Conservation (phyloP, 2,113 vertebrate species). For the Lophotis ruficrista region DNA sequence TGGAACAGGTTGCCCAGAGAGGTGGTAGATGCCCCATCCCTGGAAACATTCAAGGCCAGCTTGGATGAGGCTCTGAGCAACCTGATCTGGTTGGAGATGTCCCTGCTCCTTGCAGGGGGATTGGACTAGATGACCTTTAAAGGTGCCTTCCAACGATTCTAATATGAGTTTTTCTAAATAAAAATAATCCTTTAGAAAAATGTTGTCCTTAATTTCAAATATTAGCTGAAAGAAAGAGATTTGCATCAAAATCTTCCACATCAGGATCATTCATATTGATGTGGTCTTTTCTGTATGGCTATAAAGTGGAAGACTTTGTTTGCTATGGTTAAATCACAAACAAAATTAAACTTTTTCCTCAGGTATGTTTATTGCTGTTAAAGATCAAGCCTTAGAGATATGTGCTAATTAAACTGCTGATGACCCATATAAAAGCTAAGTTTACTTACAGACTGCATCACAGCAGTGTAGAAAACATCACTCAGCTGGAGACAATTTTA, state of each 20-base stretch:
- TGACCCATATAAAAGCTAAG: neutral
- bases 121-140: too few species aligned
- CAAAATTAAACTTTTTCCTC: neutral
- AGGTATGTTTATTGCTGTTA: neutral
- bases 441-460: conserved; percentile 39
- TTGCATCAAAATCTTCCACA: conserved; percentile 5
- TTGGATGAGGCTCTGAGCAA: too few species aligned
- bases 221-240: neutral
- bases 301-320: conserved; percentile 46
- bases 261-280: conserved; percentile 2
- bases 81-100: too few species aligned
- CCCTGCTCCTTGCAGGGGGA: too few species aligned
- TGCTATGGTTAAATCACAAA: neutral
- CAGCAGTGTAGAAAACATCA: conserved; percentile 49
- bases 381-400: neutral
- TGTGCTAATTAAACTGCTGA: conserved; percentile 25
- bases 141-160: too few species aligned
- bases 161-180: conserved; percentile 32
- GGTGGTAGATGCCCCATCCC: too few species aligned
- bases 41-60: too few species aligned
- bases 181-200: conserved; percentile 46
- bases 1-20: too few species aligned
- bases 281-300: conserved; percentile 41
- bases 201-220: conserved; percentile 12
- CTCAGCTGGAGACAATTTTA: conserved; percentile 69